Percentiles rank a stretch among this genome's conserved stretches.
These are phyloP conservation scores for Enteromius unitaeniatus DNA, from an alignment of 2,797 vertebrate genomes.

Conservation along the genomic window DNA sequence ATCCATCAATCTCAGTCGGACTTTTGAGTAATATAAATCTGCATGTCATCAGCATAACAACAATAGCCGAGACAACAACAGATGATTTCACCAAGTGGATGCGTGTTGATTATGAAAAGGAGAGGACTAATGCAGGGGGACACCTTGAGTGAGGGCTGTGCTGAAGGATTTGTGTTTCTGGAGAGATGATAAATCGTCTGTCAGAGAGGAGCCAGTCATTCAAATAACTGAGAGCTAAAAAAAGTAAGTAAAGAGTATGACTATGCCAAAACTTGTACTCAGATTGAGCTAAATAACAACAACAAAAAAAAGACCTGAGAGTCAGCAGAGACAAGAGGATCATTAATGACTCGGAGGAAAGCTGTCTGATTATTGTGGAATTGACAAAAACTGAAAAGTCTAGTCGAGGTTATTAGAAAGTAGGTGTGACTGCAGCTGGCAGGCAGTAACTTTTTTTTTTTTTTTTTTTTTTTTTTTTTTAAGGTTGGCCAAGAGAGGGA, in stretches of 20 bases:
- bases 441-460: conserved; percentile 2
- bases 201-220: conserved; percentile 17
- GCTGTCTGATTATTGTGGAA: not conserved
- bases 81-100: conserved; percentile 20
- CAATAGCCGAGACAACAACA: not conserved
- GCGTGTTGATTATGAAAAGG: conserved; percentile 15
- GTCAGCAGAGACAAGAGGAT: conserved; percentile 16
- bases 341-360: not conserved
- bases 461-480: too few species aligned
- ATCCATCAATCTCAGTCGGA: not conserved
- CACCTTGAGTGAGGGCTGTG: conserved; percentile 34
- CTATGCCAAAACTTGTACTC: conserved; percentile 1
- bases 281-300: conserved; percentile 4
- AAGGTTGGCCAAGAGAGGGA: not conserved
- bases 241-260: not conserved
- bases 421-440: not conserved
- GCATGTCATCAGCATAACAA: conserved; percentile 10
- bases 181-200: conserved; percentile 37
- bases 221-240: conserved; percentile 3
- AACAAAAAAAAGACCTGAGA: not conserved
- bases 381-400: conserved; percentile 6
- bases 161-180: conserved; percentile 22
- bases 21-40: conserved; percentile 13
- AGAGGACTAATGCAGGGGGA: conserved; percentile 26
- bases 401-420: not conserved